phyloP scores from a whole-genome alignment of 2,888 invertebrate species.

The Cybosia mesomella region DNA sequence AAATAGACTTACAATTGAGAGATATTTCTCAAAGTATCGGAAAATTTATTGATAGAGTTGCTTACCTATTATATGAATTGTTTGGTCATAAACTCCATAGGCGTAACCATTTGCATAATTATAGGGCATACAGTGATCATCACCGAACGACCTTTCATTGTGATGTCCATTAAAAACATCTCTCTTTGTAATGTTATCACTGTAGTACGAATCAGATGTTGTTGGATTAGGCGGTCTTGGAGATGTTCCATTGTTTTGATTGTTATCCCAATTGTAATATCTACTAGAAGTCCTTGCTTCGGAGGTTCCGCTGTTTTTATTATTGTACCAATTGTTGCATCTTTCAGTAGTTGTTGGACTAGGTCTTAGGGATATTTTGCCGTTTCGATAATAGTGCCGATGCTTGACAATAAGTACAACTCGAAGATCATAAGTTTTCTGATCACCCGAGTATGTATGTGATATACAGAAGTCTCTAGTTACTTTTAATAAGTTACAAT shows the following conservation, averaged over 20 bases:
- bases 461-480: neutral
- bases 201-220: too few species aligned
- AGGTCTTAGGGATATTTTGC: too few species aligned
- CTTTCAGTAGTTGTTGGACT: too few species aligned
- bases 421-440: neutral
- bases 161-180: neutral
- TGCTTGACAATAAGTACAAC: neutral
- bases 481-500: neutral
- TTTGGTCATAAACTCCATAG: neutral
- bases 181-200: neutral
- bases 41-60: neutral
- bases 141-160: neutral
- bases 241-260: too few species aligned
- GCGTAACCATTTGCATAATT: neutral
- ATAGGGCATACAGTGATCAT: neutral
- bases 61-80: conserved; percentile 4
- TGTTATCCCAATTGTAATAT: too few species aligned
- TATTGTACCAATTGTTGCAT: too few species aligned
- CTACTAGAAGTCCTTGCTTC: too few species aligned
- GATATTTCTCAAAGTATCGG: neutral
- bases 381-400: too few species aligned
- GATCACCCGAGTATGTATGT: neutral
- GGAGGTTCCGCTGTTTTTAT: too few species aligned
- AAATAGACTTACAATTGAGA: too few species aligned
- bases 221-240: too few species aligned